phyloP scores from a whole-genome alignment of 2,888 invertebrate species.

The Chirona hameri region DNA sequence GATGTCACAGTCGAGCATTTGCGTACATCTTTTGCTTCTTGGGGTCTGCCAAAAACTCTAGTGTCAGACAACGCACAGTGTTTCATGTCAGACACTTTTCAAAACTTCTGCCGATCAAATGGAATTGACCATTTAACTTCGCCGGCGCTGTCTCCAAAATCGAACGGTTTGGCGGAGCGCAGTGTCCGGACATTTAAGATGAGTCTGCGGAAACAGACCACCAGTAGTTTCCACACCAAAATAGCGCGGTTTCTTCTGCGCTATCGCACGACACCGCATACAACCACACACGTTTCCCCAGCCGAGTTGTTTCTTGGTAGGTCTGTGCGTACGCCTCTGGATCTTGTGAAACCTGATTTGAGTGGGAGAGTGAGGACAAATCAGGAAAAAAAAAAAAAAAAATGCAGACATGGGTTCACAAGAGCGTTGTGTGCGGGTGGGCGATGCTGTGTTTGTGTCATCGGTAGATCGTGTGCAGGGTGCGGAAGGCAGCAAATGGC shows the following conservation, averaged over 20 bases:
- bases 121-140: background rate
- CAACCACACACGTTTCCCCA: background rate
- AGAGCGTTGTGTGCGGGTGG: background rate
- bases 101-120: background rate
- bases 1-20: background rate
- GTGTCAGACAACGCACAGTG: background rate
- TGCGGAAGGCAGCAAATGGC: too few species aligned
- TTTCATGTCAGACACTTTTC: background rate
- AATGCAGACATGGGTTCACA: too few species aligned
- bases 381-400: background rate
- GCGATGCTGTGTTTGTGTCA: too few species aligned
- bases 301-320: too few species aligned
- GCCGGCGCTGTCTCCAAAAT: background rate
- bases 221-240: background rate
- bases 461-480: too few species aligned
- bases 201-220: too few species aligned
- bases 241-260: background rate
- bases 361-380: background rate
- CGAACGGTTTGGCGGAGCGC: background rate
- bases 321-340: too few species aligned
- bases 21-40: background rate
- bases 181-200: too few species aligned
- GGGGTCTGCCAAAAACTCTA: background rate
- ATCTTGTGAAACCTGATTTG: background rate
- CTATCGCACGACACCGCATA: background rate